A percentile compares a stretch with the other conserved stretches of the same genome.
Conservation (phyloP, 2,888 invertebrate genomes). For the Epinotia brunnichana region DNA sequence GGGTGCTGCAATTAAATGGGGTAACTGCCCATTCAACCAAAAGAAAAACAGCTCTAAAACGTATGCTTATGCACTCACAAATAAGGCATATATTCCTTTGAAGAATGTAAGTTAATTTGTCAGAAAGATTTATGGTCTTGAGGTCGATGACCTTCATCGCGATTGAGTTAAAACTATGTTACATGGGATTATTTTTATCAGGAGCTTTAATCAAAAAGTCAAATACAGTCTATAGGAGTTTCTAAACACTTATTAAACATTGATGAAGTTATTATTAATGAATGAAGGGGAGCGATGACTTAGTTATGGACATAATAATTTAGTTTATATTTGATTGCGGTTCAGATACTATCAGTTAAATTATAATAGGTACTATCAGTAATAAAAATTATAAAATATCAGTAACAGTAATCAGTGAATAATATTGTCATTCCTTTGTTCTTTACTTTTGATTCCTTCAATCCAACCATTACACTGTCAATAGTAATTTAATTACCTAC, state of each 20-base stretch:
- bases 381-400: no score
- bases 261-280: no score
- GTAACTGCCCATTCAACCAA: conserved; percentile 42
- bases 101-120: conserved; percentile 14
- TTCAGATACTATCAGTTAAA: no score
- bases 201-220: conserved; percentile 25
- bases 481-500: no score
- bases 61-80: neutral
- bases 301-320: no score
- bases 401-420: no score
- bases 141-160: conserved; percentile 34
- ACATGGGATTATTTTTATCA: conserved; percentile 27
- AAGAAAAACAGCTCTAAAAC: neutral
- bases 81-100: conserved; percentile 9
- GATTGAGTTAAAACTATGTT: conserved; percentile 19
- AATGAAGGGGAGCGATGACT: no score
- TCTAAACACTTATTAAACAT: neutral
- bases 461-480: no score
- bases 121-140: conserved; percentile 25
- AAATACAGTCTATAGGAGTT: neutral
- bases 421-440: no score
- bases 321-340: no score
- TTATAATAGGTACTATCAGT: no score
- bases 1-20: conserved; percentile 54
- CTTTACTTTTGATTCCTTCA: no score